A percentile compares a stretch with the other conserved stretches of the same genome.
phyloP scores from a whole-genome alignment of 2,888 invertebrate species.

The Hoplodrina ambigua region DNA sequence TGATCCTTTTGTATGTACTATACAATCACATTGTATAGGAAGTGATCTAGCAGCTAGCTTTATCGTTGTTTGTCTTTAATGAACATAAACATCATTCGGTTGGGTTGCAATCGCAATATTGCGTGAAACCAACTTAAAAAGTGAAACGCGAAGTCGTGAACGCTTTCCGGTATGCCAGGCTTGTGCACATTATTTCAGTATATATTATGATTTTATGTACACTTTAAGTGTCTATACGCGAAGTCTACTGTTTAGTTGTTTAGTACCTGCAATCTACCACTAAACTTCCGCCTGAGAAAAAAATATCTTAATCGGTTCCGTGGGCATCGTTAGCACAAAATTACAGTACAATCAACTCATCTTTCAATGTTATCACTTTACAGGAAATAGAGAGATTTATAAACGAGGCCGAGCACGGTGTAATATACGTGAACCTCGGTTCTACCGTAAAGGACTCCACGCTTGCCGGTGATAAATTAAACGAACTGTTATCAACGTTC shows the following conservation, averaged over 20 bases:
- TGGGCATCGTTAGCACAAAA: background rate
- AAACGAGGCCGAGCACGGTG: slow-evolving; percentile 92
- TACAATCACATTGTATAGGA: background rate
- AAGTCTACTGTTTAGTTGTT: too few species aligned
- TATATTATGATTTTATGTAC: background rate
- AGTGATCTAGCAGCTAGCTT: slow-evolving; percentile 9
- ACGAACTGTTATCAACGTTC: slow-evolving; percentile 91
- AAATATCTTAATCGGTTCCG: background rate
- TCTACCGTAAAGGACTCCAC: slow-evolving; percentile 88
- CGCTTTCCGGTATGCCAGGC: background rate
- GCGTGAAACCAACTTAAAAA: background rate
- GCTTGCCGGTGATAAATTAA: slow-evolving; percentile 91
- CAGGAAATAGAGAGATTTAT: slow-evolving; percentile 93
- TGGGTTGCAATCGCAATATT: background rate
- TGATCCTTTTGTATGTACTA: background rate
- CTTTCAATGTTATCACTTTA: slow-evolving; percentile 66
- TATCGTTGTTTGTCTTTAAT: slow-evolving; percentile 6
- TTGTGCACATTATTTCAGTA: background rate
- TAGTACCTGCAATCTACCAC: too few species aligned
- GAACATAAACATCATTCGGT: slow-evolving; percentile 14
- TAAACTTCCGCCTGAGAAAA: background rate
- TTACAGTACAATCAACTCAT: slow-evolving; percentile 34
- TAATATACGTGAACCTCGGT: slow-evolving; percentile 91
- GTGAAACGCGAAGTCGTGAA: background rate
- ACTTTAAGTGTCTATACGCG: too few species aligned